Conservation (phyloP, 2,113 vertebrate genomes). For the Casuarius casuarius region DNA sequence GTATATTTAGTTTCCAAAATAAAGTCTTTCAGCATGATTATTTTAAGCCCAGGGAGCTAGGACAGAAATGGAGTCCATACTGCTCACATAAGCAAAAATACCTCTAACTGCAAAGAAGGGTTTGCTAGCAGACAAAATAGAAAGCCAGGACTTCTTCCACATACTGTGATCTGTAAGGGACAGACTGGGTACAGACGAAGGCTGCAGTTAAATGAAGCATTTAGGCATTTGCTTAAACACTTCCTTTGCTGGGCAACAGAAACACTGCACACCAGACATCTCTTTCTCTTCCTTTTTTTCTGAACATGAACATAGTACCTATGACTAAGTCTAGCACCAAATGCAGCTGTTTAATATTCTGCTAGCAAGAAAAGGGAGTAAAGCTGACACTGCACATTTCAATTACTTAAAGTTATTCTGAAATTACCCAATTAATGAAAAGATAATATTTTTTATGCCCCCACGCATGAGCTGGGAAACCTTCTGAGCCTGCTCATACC, state of each 20-base stretch:
- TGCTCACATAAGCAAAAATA: not conserved
- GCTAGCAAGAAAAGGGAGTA: not conserved
- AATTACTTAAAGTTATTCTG: not conserved
- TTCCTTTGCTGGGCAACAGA: slow-evolving; percentile 29
- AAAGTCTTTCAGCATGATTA: not conserved
- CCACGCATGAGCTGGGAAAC: not conserved
- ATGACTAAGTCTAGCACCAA: slow-evolving; percentile 14
- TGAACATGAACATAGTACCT: not conserved
- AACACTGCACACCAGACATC: not conserved
- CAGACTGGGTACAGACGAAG: not conserved
- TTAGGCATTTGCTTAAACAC: not conserved
- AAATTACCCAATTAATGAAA: not conserved
- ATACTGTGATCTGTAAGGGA: not conserved
- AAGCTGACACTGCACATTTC: not conserved
- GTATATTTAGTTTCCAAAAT: not conserved
- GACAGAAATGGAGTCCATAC: not conserved
- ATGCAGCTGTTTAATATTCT: not conserved
- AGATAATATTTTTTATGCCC: not conserved
- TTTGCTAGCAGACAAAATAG: slow-evolving; percentile 5
- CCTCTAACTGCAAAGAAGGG: not conserved
- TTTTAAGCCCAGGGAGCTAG: not conserved
- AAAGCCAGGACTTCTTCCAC: not conserved
- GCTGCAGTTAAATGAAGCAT: not conserved
- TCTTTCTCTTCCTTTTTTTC: slow-evolving; percentile 39
- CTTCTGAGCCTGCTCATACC: not conserved